A percentile compares a stretch with the other conserved stretches of the same genome.
Conservation (phyloP, 2,113 vertebrate genomes). For the Pollachius pollachius region DNA sequence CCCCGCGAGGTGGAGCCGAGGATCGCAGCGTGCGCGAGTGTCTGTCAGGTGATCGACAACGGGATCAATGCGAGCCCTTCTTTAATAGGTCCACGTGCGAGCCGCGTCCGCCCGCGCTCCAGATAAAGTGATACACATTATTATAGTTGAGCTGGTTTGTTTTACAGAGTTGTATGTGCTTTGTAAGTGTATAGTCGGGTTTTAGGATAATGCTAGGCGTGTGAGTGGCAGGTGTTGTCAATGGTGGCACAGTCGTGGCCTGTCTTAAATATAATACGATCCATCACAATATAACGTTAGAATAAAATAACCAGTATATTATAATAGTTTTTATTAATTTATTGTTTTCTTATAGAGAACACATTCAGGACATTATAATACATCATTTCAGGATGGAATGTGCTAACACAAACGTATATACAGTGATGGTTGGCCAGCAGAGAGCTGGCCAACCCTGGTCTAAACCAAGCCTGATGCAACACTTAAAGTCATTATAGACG, state of each 20-base stretch:
- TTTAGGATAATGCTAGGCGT: too few relatives aligned
- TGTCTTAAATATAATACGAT: too few relatives aligned
- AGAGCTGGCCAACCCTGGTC: not conserved
- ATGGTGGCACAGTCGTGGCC: too few relatives aligned
- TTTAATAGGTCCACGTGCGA: slow-evolving; percentile 11
- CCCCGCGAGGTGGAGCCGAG: not conserved
- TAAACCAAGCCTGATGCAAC: not conserved
- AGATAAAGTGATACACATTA: not conserved
- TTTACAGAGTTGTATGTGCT: too few relatives aligned
- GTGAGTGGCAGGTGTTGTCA: too few relatives aligned
- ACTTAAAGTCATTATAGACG: not conserved
- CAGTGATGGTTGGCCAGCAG: slow-evolving; percentile 9
- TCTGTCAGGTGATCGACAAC: slow-evolving; percentile 46
- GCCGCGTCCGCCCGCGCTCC: not conserved
- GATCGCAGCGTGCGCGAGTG: not conserved
- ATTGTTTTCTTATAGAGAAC: not conserved
- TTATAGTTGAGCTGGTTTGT: too few relatives aligned
- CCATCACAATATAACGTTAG: too few relatives aligned
- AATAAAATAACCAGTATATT: not conserved
- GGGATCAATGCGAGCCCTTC: slow-evolving; percentile 27
- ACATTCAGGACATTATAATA: not conserved
- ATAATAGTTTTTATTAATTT: not conserved
- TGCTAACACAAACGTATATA: slow-evolving; percentile 14
- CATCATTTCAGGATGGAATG: not conserved
- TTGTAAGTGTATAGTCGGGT: too few relatives aligned